Conservation (phyloP, 2,113 vertebrate species). For the Sapajus apella region DNA sequence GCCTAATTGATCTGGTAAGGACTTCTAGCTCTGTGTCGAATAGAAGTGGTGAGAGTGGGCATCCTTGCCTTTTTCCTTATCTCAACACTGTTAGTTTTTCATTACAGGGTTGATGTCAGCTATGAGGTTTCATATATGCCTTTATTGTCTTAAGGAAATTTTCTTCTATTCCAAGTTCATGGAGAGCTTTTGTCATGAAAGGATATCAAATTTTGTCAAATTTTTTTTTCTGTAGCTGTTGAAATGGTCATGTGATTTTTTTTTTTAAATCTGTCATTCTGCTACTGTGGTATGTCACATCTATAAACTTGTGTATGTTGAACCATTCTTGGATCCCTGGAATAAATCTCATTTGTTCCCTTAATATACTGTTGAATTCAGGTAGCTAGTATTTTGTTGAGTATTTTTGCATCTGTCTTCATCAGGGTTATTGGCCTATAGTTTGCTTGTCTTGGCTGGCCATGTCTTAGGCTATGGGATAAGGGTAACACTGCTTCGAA, state of each 20-base stretch:
- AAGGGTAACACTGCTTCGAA: not conserved
- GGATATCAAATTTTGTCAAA: not conserved
- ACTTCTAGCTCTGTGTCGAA: not conserved
- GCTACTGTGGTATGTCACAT: not conserved
- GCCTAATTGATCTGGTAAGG: not conserved
- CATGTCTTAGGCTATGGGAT: not conserved
- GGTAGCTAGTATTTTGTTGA: not conserved
- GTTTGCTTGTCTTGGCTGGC: not conserved
- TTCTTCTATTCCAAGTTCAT: not conserved
- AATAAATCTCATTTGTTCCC: not conserved
- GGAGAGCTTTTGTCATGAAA: not conserved
- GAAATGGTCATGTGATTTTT: not conserved
- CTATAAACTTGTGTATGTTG: not conserved
- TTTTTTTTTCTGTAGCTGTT: not conserved
- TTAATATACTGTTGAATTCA: not conserved
- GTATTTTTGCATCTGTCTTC: not conserved
- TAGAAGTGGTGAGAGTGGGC: not conserved
- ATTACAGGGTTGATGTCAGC: not conserved
- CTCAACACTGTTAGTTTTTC: not conserved
- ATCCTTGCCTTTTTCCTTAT: not conserved
- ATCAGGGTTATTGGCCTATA: not conserved
- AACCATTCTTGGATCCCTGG: not conserved
- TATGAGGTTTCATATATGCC: not conserved
- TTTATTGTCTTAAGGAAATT: not conserved
- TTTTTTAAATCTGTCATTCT: not conserved